These are phyloP conservation scores for Cataglyphis albicans DNA, from an alignment of 2,888 invertebrate genomes.

Conservation along the genomic window DNA sequence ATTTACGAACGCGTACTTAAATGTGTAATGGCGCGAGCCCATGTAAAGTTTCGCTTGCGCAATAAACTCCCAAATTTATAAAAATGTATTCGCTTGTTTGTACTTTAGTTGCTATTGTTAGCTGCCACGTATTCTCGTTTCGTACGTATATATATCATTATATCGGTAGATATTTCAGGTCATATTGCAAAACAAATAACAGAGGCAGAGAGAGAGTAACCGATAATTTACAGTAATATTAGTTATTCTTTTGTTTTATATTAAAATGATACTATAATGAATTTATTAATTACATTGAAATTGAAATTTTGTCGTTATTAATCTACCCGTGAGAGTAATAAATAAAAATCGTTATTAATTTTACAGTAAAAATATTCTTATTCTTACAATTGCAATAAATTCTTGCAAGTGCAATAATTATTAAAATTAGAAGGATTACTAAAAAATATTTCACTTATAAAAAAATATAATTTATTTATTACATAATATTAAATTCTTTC, in stretches of 20 bases:
- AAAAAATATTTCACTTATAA: too few species aligned
- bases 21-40: not conserved
- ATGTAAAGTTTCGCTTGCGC: not conserved
- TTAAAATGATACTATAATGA: not conserved
- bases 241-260: not conserved
- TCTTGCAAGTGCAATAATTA: not conserved
- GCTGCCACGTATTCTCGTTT: not conserved
- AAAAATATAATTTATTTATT: too few species aligned
- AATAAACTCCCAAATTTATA: slow-evolving; percentile 36
- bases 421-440: too few species aligned
- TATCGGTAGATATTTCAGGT: not conserved
- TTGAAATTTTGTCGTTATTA: not conserved
- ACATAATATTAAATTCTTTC: too few species aligned
- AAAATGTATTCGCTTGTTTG: slow-evolving; percentile 15
- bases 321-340: not conserved
- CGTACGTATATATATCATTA: not conserved
- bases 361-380: not conserved
- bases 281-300: slow-evolving; percentile 3
- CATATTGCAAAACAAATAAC: not conserved
- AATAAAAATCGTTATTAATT: not conserved
- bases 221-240: slow-evolving; percentile 19
- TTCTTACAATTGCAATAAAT: not conserved
- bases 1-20: slow-evolving; percentile 10
- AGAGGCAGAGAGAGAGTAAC: not conserved
- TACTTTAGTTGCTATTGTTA: not conserved